Percentiles rank a stretch among this genome's conserved stretches.
phyloP scores from a whole-genome alignment of 2,797 vertebrate species.

The Uromys caudimaculatus region DNA sequence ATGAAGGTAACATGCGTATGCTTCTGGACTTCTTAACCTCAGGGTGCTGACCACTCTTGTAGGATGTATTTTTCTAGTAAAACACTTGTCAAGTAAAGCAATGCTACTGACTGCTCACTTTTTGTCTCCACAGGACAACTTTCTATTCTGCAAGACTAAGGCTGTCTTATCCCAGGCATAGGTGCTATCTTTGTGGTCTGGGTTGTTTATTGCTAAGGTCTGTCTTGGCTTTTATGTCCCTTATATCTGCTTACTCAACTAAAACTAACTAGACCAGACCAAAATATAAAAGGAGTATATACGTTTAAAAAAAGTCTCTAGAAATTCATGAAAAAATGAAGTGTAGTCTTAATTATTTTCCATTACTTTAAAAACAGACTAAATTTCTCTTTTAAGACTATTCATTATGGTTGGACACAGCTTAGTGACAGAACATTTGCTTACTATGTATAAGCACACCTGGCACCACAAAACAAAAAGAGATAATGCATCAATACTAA shows the following conservation, averaged over 20 bases:
- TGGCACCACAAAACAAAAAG: neutral
- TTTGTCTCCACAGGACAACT: constrained; percentile 14
- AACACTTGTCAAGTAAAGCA: constrained; percentile 79
- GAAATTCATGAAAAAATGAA: neutral
- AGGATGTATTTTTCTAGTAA: constrained; percentile 74
- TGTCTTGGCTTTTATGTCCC: neutral
- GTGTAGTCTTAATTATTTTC: neutral
- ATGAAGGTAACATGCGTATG: neutral
- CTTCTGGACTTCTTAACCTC: neutral
- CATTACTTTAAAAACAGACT: neutral
- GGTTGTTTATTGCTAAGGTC: neutral
- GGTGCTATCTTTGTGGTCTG: constrained; percentile 78
- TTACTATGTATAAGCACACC: neutral
- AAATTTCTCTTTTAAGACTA: neutral
- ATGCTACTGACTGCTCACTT: constrained; percentile 79
- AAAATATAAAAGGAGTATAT: neutral
- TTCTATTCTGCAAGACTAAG: constrained; percentile 58
- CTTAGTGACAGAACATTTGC: neutral
- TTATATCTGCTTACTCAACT: neutral
- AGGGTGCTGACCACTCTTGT: neutral
- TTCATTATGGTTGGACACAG: no score
- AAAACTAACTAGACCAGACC: neutral
- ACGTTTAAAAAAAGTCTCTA: neutral
- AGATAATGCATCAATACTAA: neutral
- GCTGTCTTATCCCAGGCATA: constrained; percentile 80